Conservation (phyloP, 2,797 vertebrate species). For the Psittacula echo region DNA sequence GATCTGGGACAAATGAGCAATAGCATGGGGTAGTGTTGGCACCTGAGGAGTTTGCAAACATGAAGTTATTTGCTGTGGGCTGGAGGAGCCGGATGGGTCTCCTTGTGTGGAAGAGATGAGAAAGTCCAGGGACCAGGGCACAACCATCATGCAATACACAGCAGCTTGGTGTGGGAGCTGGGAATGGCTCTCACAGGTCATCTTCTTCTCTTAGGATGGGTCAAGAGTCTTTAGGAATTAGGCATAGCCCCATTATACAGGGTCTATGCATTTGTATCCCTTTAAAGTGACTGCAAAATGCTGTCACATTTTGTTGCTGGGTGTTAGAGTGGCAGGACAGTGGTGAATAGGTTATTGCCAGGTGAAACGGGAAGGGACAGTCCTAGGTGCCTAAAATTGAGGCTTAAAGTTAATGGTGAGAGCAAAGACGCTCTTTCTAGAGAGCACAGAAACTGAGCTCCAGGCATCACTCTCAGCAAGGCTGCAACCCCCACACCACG, state of each 20-base stretch:
- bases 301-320: background rate
- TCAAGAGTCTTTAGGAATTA: background rate
- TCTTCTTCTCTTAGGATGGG: background rate
- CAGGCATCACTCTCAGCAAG: background rate
- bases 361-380: background rate
- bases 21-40: background rate
- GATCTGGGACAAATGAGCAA: background rate
- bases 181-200: background rate
- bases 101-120: background rate
- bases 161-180: accelerated
- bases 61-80: background rate
- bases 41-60: background rate
- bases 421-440: background rate
- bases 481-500: accelerated
- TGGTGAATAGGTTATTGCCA: accelerated
- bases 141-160: no score
- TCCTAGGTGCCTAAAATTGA: background rate
- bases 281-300: background rate
- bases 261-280: background rate
- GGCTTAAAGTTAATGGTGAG: background rate
- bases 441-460: background rate
- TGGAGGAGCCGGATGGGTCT: background rate
- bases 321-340: background rate
- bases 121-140: background rate
- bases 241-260: no score